These are phyloP conservation scores for Drosophila anomelani DNA, from an alignment of 2,888 invertebrate species.

Conservation along the genomic window DNA sequence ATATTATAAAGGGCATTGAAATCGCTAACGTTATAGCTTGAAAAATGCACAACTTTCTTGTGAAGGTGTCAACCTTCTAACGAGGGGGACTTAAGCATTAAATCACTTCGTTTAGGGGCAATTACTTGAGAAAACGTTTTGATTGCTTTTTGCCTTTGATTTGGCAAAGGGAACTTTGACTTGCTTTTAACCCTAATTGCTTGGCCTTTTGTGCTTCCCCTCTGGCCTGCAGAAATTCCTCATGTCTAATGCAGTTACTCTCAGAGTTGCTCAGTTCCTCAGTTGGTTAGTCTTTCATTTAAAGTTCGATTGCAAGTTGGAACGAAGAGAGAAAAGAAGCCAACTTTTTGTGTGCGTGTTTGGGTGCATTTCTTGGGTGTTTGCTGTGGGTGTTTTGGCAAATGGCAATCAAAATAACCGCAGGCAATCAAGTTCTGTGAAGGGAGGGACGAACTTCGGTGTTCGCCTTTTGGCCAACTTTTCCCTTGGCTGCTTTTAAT, in stretches of 20 bases:
- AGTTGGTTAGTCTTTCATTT: constrained; percentile 52
- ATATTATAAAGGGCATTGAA: too few species aligned
- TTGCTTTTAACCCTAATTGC: constrained; percentile 26
- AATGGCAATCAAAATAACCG: constrained; percentile 72
- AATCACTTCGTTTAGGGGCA: constrained; percentile 21
- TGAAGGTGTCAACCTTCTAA: background rate
- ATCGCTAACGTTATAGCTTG: too few species aligned
- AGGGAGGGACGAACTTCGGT: constrained; percentile 18
- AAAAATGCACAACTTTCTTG: background rate
- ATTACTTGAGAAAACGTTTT: constrained; percentile 24
- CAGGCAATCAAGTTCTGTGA: constrained; percentile 63
- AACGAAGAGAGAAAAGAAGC: constrained; percentile 21
- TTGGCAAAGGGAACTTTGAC: constrained; percentile 10
- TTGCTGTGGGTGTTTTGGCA: constrained; percentile 45
- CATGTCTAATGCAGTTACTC: constrained; percentile 42
- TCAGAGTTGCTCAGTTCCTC: constrained; percentile 19
- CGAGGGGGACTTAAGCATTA: background rate
- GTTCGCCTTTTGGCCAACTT: constrained; percentile 44
- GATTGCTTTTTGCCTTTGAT: constrained; percentile 10
- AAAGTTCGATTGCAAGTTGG: constrained; percentile 56
- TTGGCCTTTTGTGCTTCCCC: constrained; percentile 7
- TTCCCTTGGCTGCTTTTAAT: constrained; percentile 35
- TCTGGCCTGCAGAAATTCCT: constrained; percentile 6
- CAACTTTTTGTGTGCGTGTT: constrained; percentile 44
- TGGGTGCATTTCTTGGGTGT: constrained; percentile 41